phyloP scores from a whole-genome alignment of 1,140 invertebrate species.

The Pseudomyrmex concolor region DNA sequence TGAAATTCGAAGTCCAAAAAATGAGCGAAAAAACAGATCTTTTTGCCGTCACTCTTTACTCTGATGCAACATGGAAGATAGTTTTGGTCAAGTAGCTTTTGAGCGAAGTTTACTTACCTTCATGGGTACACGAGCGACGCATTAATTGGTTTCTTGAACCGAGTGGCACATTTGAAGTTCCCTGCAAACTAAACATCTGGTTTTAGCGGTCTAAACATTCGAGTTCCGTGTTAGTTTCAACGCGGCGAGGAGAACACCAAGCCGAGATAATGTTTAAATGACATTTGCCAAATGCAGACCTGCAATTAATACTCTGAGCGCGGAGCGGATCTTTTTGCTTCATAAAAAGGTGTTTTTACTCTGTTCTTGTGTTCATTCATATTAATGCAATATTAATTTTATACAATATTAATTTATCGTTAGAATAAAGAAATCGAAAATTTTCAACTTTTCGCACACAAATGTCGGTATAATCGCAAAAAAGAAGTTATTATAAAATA shows the following conservation, averaged over 20 bases:
- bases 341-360: neutral
- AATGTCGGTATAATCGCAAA: too few relatives aligned
- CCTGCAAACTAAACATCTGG: slow-evolving; percentile 68
- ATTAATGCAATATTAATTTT: too few relatives aligned
- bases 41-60: slow-evolving; percentile 11
- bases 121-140: slow-evolving; percentile 34
- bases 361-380: too few relatives aligned
- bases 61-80: slow-evolving; percentile 22
- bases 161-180: slow-evolving; percentile 44
- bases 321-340: neutral
- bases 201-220: slow-evolving; percentile 62
- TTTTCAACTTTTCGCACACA: too few relatives aligned
- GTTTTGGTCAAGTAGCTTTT: slow-evolving; percentile 52
- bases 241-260: slow-evolving; percentile 34
- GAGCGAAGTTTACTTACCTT: slow-evolving; percentile 48
- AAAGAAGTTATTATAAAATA: too few relatives aligned
- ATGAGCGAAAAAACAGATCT: too few relatives aligned
- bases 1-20: too few relatives aligned
- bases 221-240: slow-evolving; percentile 23
- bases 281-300: slow-evolving; percentile 9
- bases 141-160: slow-evolving; percentile 68
- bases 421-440: too few relatives aligned
- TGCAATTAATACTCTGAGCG: neutral
- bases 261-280: slow-evolving; percentile 47
- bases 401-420: too few relatives aligned